phyloP scores from a whole-genome alignment of 2,888 invertebrate genomes.

The Drosophila fungiperda region DNA sequence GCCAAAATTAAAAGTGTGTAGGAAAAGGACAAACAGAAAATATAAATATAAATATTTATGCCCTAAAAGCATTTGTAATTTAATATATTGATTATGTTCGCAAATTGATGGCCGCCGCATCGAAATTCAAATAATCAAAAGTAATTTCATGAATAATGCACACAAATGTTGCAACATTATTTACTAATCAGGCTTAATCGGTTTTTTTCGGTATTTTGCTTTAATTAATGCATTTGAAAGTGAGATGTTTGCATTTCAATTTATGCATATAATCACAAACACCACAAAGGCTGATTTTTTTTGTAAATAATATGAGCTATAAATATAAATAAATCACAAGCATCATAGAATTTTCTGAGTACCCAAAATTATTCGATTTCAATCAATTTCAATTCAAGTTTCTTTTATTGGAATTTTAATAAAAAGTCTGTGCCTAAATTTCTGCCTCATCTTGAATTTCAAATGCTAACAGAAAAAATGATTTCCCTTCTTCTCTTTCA shows the following conservation, averaged over 20 bases:
- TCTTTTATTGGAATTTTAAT: neutral
- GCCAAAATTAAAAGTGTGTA: conserved; percentile 16
- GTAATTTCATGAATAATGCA: conserved; percentile 30
- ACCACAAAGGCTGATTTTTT: neutral
- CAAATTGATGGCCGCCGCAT: conserved; percentile 32
- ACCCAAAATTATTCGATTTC: neutral
- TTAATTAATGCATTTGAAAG: neutral
- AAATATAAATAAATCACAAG: neutral
- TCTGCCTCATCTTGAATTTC: conserved; percentile 12
- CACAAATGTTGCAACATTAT: conserved; percentile 14
- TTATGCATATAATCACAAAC: neutral
- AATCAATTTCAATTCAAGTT: neutral
- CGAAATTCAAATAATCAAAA: conserved; percentile 30
- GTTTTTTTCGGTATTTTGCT: neutral
- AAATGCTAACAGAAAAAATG: conserved; percentile 18
- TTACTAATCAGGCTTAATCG: conserved; percentile 1
- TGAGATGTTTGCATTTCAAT: neutral
- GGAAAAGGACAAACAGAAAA: neutral
- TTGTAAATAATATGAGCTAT: neutral
- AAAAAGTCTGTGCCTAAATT: neutral
- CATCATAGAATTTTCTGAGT: neutral
- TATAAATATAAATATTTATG: neutral
- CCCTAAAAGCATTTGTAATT: conserved; percentile 2
- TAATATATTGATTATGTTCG: conserved; percentile 19
- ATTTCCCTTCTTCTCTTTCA: conserved; percentile 13